Conservation (phyloP, 2,888 invertebrate genomes). For the Phortica magna region DNA sequence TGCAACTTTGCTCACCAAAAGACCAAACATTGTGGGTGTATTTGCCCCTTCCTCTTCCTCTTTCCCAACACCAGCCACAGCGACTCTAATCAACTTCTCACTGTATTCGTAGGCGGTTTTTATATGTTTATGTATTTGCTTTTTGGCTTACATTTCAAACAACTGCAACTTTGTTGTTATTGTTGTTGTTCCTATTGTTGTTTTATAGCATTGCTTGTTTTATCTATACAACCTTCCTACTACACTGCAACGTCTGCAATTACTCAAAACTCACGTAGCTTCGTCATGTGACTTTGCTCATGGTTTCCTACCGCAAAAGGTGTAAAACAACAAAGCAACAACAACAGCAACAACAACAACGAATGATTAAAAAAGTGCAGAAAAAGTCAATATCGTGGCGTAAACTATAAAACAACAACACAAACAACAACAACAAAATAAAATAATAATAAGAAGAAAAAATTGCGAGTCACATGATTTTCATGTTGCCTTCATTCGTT, state of each 20-base stretch:
- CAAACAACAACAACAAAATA: background rate
- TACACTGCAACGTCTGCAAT: slow-evolving; percentile 9
- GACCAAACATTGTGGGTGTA: background rate
- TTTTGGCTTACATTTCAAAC: slow-evolving; percentile 65
- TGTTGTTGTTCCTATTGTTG: slow-evolving; percentile 38
- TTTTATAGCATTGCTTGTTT: background rate
- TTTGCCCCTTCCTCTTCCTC: too few species aligned
- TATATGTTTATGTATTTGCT: too few species aligned
- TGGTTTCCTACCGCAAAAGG: slow-evolving; percentile 65
- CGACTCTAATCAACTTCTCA: too few species aligned
- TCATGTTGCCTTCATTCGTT: slow-evolving; percentile 12
- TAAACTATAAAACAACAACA: slow-evolving; percentile 2
- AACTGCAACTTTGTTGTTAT: slow-evolving; percentile 42
- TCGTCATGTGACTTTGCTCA: slow-evolving; percentile 70
- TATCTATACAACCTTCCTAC: background rate
- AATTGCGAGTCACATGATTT: slow-evolving; percentile 27
- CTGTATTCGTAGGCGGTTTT: too few species aligned
- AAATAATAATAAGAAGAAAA: slow-evolving; percentile 5
- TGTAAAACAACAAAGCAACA: slow-evolving; percentile 1
- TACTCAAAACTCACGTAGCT: slow-evolving; percentile 26
- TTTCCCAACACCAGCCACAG: too few species aligned
- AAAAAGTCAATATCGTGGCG: slow-evolving; percentile 30
- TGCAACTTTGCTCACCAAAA: background rate
- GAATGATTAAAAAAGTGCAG: slow-evolving; percentile 4
- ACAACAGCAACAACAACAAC: background rate